Conservation (phyloP, 2,888 invertebrate genomes). For the Rugalucina vietnamica region DNA sequence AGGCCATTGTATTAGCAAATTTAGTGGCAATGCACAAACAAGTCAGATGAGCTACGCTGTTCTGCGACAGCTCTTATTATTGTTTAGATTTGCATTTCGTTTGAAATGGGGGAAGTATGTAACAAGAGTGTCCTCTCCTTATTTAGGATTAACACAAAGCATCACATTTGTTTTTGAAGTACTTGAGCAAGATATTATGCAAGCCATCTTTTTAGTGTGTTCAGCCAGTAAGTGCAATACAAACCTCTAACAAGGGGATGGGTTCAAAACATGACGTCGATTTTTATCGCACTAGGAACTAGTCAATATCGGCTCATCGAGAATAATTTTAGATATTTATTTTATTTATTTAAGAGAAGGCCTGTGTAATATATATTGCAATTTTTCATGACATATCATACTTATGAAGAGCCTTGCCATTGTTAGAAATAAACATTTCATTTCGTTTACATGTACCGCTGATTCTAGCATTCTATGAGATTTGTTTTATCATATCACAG, state of each 20-base stretch:
- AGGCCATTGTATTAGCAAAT: too few species aligned
- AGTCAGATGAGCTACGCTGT: too few species aligned
- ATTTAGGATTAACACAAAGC: too few species aligned
- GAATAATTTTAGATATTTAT: slow-evolving; percentile 2
- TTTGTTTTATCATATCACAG: slow-evolving; percentile 24
- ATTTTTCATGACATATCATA: background rate
- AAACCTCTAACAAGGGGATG: slow-evolving; percentile 1
- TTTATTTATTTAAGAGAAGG: background rate
- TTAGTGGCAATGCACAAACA: too few species aligned
- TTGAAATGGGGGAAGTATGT: too few species aligned
- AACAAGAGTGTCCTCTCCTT: too few species aligned
- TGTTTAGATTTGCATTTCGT: too few species aligned
- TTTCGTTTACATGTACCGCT: background rate
- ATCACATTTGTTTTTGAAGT: too few species aligned
- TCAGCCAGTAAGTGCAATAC: background rate
- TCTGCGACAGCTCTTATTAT: too few species aligned
- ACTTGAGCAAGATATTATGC: background rate
- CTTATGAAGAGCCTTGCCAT: background rate
- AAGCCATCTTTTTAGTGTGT: slow-evolving; percentile 5
- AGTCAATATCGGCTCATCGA: slow-evolving; percentile 5
- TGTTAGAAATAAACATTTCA: background rate
- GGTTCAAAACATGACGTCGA: background rate
- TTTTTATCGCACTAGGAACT: background rate
- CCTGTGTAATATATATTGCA: background rate
- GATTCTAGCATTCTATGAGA: slow-evolving; percentile 22